phyloP scores from a whole-genome alignment of 2,113 vertebrate species.

The Chlorocebus sabaeus region DNA sequence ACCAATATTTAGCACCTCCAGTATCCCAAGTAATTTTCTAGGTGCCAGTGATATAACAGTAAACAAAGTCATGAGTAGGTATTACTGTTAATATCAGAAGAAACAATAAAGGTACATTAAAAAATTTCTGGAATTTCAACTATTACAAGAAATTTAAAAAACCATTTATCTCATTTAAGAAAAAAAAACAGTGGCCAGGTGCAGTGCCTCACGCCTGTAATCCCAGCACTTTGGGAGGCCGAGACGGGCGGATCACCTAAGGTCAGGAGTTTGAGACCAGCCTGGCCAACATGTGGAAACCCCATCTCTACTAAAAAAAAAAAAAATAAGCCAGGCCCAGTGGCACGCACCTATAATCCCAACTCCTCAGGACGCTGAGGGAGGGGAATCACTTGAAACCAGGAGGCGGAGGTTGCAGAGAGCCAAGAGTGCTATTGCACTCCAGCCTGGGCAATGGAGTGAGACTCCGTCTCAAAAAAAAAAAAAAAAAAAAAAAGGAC shows the following conservation, averaged over 20 bases:
- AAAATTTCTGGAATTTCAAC: neutral
- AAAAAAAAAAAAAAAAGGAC: no score
- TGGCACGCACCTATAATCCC: neutral
- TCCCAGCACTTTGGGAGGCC: neutral
- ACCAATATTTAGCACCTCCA: neutral
- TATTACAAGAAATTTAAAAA: conserved; percentile 33
- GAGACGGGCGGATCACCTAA: neutral
- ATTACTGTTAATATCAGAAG: conserved; percentile 10
- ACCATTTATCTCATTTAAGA: neutral
- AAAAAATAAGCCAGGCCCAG: no score
- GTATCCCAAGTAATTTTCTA: neutral
- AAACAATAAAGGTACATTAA: neutral
- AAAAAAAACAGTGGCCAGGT: neutral
- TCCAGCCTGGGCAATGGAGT: neutral
- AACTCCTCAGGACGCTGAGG: neutral
- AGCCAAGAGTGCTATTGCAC: neutral
- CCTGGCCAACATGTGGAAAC: neutral
- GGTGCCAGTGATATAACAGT: neutral
- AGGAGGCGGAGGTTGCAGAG: neutral
- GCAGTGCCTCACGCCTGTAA: neutral
- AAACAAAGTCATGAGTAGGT: neutral
- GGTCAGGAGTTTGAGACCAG: neutral
- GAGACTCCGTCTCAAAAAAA: no score
- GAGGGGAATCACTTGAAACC: neutral
- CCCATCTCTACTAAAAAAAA: neutral